These are phyloP conservation scores for Siniperca scherzeri DNA, from an alignment of 2,797 vertebrate genomes.

Conservation along the genomic window DNA sequence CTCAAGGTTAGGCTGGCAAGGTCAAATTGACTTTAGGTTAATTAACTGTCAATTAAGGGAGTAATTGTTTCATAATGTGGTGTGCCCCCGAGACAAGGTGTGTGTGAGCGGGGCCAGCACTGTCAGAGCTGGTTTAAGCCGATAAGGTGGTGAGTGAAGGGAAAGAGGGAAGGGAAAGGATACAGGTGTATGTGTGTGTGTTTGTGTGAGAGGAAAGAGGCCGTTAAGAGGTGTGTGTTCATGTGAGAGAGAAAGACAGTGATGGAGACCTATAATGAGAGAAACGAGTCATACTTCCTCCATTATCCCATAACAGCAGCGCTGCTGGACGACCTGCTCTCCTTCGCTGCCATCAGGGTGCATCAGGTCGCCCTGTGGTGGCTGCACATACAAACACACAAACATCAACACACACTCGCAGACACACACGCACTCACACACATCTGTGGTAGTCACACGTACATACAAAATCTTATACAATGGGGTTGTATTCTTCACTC, in stretches of 20 bases:
- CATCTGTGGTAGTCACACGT: conserved; percentile 4
- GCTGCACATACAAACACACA: conserved; percentile 30
- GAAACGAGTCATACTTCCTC: conserved; percentile 61
- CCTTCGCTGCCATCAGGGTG: conserved; percentile 38
- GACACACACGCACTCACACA: conserved; percentile 20
- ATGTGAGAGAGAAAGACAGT: conserved; percentile 30
- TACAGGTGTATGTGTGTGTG: conserved; percentile 35
- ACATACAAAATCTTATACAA: conserved; percentile 22
- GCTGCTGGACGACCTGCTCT: conserved; percentile 32
- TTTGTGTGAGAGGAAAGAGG: conserved; percentile 23
- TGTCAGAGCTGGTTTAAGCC: conserved; percentile 81
- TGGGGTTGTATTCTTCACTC: conserved; percentile 35
- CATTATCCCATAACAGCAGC: conserved; percentile 63
- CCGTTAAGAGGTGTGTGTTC: conserved; percentile 32
- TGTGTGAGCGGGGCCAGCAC: conserved; percentile 70
- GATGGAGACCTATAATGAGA: conserved; percentile 56
- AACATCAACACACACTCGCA: conserved; percentile 21
- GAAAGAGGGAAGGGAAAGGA: conserved; percentile 36
- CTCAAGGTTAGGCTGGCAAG: conserved; percentile 84
- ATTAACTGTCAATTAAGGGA: conserved; percentile 88
- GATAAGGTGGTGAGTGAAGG: conserved; percentile 71
- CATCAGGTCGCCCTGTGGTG: conserved; percentile 47
- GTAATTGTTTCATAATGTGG: conserved; percentile 87
- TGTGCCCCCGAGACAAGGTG: conserved; percentile 77
- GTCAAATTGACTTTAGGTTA: conserved; percentile 89